A percentile compares a stretch with the other conserved stretches of the same genome.
Evolutionary conservation across 2,113 vertebrate species (phyloP).

Genomic region (Cardinalis cardinalis): DNA sequence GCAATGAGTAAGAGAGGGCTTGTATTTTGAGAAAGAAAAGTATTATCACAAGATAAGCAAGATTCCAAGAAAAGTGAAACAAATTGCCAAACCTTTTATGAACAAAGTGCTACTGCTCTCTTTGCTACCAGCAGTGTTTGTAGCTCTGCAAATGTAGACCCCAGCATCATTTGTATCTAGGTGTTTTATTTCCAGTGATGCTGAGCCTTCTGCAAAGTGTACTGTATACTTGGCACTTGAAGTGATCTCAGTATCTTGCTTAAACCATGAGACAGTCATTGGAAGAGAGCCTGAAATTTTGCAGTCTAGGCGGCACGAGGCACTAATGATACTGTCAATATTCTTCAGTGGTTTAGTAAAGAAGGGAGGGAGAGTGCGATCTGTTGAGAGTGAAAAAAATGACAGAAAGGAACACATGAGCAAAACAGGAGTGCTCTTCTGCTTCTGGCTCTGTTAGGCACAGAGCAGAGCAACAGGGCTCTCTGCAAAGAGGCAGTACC

Average conservation of each 20-base stretch:
- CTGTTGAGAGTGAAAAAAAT: slow-evolving; percentile 78
- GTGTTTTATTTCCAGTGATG: slow-evolving; percentile 79
- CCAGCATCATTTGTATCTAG: slow-evolving; percentile 87
- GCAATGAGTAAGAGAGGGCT: slow-evolving; percentile 16
- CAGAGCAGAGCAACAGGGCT: neutral
- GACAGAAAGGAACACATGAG: slow-evolving; percentile 13
- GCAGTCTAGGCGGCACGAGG: slow-evolving; percentile 83
- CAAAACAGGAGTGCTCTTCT: neutral
- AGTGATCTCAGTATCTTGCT: slow-evolving; percentile 84
- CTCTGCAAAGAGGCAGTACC: slow-evolving; percentile 57
- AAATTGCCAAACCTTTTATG: slow-evolving; percentile 86
- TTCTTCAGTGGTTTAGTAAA: slow-evolving; percentile 93
- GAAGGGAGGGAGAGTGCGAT: slow-evolving; percentile 91
- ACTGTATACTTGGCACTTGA: slow-evolving; percentile 80
- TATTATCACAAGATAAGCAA: neutral
- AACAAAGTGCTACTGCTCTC: slow-evolving; percentile 89
- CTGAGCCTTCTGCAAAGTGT: slow-evolving; percentile 86
- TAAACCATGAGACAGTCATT: slow-evolving; percentile 91
- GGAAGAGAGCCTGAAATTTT: slow-evolving; percentile 94
- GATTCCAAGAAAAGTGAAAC: slow-evolving; percentile 7
- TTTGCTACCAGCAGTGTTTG: slow-evolving; percentile 90
- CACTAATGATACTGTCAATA: slow-evolving; percentile 80
- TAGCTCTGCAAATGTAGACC: slow-evolving; percentile 90
- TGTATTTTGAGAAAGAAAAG: neutral
- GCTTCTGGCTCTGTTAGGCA: neutral